A percentile compares a stretch with the other conserved stretches of the same genome.
Conservation (phyloP, 2,113 vertebrate species). For the Festucalex cinctus region DNA sequence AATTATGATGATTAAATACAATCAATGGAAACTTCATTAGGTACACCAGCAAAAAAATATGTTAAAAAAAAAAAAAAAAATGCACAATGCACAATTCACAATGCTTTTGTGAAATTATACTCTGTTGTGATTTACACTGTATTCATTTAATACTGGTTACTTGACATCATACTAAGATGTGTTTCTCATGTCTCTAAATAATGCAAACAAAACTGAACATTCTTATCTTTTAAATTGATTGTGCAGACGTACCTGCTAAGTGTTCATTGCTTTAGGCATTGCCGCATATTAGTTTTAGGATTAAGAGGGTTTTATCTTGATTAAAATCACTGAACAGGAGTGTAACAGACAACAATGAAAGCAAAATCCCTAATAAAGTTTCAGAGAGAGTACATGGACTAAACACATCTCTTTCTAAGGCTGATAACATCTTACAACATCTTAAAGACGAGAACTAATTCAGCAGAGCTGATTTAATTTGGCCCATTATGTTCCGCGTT, state of each 20-base stretch:
- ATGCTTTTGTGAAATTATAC: too few relatives aligned
- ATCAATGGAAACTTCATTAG: background rate
- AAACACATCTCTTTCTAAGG: conserved; percentile 56
- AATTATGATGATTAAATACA: background rate
- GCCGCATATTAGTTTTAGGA: background rate
- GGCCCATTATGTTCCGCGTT: background rate
- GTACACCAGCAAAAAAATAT: background rate
- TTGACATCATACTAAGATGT: too few relatives aligned
- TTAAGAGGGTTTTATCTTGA: background rate
- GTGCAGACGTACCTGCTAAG: background rate
- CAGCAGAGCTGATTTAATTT: conserved; percentile 18
- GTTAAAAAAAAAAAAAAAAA: too few relatives aligned
- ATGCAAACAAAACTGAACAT: background rate
- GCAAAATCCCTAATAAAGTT: background rate
- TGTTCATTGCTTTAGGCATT: background rate
- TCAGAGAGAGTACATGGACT: conserved; percentile 11
- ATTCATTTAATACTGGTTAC: too few relatives aligned
- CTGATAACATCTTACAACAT: conserved; percentile 35
- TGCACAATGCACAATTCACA: too few relatives aligned
- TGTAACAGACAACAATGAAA: background rate
- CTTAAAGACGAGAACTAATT: conserved; percentile 14
- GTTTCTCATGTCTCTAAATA: background rate
- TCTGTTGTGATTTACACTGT: too few relatives aligned
- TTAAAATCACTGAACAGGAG: background rate
- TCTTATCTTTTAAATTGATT: background rate